Base-by-base conservation (phyloP, 2,797 vertebrate genomes). In the Sciurus carolinensis region DNA sequence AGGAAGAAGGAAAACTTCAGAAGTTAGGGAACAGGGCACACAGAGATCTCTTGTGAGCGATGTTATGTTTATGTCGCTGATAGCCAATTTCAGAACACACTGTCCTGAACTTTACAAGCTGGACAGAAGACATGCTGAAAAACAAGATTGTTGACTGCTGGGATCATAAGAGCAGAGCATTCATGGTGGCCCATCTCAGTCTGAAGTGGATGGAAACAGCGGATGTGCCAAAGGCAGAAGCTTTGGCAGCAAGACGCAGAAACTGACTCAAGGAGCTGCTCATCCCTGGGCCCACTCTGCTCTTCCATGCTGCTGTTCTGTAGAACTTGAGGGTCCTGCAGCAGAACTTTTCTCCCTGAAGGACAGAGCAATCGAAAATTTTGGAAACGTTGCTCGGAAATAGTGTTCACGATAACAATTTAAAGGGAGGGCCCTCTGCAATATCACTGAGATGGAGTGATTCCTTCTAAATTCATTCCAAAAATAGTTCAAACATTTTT, bases 391-490 rank as follows among this genome's bases (percentile, higher is more conserved):
- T 17, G 3, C 24, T 66, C 50, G 28, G 52, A 85, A 95, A 87
- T 71, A 39, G 80, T 33, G 18, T 3, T 10, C 17, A 12, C 7
- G 67, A 11, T 44, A 50, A 75, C 67, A 52, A 33, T 8, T 30
- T 64, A 42, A 84, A 69, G 57, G 79, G 42, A 79, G 22, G 0
- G 33, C 1, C 39, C 33, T 73, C 20, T 69, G 62, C 95, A 86
- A 36, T 79, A 57, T 3, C 12, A 36, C 8, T 18, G 39, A 64
- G 54, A 72, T 5, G 33, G 12, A 36, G 44, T 50, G 14, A 71
- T 59, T 73, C n/a, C n/a, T 89, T 86, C 44, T 44, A n/a, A 66
- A 90, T 85, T 64, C 2, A 59, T 94, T 90, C 12, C 14, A 87
- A 72, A 84, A 33, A 26, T 20, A 22, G 36, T 26, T 59, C 26